Conservation (phyloP, 2,113 vertebrate genomes). For the Steatornis caripensis region DNA sequence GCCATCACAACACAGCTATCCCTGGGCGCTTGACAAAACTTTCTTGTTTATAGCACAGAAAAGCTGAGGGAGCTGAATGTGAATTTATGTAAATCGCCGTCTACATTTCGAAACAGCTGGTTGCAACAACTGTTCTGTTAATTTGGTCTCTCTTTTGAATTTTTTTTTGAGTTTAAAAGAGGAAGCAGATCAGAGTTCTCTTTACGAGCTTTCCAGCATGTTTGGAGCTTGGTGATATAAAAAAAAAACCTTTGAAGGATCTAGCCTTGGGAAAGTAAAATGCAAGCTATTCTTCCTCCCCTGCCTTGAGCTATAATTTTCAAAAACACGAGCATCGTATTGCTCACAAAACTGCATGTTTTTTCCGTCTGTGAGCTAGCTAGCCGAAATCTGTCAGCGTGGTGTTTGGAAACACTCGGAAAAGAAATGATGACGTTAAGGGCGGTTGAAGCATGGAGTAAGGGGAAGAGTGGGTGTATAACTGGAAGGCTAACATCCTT, state of each 20-base stretch:
- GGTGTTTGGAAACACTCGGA: not conserved
- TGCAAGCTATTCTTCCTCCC: not conserved
- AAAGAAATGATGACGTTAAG: not conserved
- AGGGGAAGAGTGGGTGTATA: not conserved
- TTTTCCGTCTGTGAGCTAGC: constrained; percentile 6
- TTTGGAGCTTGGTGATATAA: not conserved
- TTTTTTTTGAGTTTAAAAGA: not conserved
- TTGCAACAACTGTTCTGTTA: not conserved
- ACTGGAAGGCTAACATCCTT: not conserved
- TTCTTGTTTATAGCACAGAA: not conserved
- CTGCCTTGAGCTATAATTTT: not conserved
- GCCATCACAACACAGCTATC: not conserved
- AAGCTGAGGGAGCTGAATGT: not conserved
- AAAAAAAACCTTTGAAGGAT: not conserved
- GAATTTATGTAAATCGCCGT: not conserved
- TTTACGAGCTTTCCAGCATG: not conserved
- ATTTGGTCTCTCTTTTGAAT: not conserved
- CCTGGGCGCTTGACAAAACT: not conserved
- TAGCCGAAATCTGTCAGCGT: not conserved
- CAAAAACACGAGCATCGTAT: not conserved
- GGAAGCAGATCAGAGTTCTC: not conserved
- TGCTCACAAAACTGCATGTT: not conserved
- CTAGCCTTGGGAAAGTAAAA: not conserved
- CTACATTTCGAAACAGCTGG: not conserved
- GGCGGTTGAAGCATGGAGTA: not conserved